A percentile compares a stretch with the other conserved stretches of the same genome.
These are phyloP conservation scores for Eidolon dupreanum DNA, from an alignment of 2,797 vertebrate genomes.

Conservation along the genomic window DNA sequence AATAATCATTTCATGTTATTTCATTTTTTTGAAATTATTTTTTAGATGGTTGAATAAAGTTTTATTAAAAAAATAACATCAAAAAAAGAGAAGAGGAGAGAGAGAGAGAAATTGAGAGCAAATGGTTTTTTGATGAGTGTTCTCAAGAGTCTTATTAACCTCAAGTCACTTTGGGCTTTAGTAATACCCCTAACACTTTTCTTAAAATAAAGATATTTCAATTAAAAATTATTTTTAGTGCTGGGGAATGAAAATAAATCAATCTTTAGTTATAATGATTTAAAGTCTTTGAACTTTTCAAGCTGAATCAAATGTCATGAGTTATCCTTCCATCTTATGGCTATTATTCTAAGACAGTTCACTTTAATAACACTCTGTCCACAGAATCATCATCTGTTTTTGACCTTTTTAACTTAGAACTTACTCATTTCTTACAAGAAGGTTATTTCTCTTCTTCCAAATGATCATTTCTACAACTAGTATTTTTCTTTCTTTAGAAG, in stretches of 20 bases:
- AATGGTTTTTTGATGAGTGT: background rate
- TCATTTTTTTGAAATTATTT: background rate
- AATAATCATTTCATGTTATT: background rate
- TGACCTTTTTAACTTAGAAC: conserved; percentile 56
- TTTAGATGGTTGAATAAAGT: background rate
- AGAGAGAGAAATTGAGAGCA: background rate
- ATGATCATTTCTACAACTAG: background rate
- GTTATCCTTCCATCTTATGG: background rate
- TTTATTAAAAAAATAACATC: background rate
- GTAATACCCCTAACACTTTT: conserved; percentile 37
- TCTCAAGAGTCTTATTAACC: conserved; percentile 4
- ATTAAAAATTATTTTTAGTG: conserved; percentile 40
- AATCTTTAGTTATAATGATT: conserved; percentile 28
- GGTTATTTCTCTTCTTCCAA: conserved; percentile 2
- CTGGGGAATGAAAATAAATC: conserved; percentile 16
- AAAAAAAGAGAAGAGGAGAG: background rate
- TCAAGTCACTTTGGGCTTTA: background rate
- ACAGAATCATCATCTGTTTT: background rate
- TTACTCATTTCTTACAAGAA: conserved; percentile 31
- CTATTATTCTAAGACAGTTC: conserved; percentile 28
- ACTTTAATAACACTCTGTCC: background rate
- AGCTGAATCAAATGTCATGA: conserved; percentile 60
- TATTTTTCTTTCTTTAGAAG: background rate
- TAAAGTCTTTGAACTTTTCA: conserved; percentile 63
- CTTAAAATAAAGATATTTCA: conserved; percentile 59